A percentile compares a stretch with the other conserved stretches of the same genome.
Evolutionary conservation across 2,113 vertebrate genomes (phyloP).

Genomic region (Catagonus wagneri): DNA sequence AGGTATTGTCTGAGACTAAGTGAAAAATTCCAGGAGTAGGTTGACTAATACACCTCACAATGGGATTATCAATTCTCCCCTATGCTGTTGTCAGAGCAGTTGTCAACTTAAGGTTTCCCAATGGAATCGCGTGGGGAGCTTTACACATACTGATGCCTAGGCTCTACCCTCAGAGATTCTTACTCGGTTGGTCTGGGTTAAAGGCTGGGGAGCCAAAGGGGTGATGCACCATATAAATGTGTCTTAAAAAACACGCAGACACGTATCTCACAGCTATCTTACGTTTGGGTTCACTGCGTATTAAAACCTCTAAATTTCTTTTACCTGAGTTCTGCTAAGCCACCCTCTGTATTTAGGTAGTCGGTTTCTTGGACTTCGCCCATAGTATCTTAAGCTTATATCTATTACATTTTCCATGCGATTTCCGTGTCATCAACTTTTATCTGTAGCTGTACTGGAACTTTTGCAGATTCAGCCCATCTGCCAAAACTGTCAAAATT

Average conservation of each 20-base stretch:
- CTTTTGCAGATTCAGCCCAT: constrained; percentile 28
- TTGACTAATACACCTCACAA: background rate
- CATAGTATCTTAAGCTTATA: background rate
- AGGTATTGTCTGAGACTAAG: background rate
- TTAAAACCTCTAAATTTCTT: background rate
- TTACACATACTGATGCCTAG: constrained; percentile 21
- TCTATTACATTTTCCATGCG: constrained; percentile 49
- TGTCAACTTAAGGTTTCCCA: background rate
- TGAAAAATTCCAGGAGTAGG: background rate
- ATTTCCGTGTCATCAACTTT: too few species aligned
- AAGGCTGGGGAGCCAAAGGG: background rate
- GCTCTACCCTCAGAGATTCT: background rate
- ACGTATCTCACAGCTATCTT: constrained; percentile 41
- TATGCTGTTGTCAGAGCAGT: background rate
- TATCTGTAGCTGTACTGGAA: too few species aligned
- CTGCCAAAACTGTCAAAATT: constrained; percentile 34
- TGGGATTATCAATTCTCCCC: background rate
- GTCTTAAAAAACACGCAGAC: background rate
- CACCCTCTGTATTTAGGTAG: background rate
- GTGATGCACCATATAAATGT: background rate
- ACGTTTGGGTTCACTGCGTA: background rate
- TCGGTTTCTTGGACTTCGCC: background rate
- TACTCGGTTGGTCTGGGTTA: background rate
- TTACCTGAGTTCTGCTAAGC: background rate
- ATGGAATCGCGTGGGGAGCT: background rate